phyloP scores from a whole-genome alignment of 2,797 vertebrate genomes.

The Sciurus vulgaris region DNA sequence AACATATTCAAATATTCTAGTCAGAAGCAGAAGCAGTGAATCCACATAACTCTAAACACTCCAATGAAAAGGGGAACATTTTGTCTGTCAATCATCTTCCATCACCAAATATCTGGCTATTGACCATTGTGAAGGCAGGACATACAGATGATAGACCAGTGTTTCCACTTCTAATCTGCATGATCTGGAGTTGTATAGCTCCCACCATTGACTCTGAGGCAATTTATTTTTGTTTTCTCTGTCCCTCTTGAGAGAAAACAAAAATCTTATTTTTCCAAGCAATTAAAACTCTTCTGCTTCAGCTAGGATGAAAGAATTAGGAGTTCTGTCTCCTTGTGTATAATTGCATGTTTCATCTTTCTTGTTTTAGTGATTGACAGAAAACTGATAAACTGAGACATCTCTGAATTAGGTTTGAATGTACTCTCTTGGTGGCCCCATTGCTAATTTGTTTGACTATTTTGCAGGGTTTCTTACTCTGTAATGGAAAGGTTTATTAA shows the following conservation, averaged over 20 bases:
- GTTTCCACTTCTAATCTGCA: not conserved
- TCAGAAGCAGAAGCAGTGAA: slow-evolving; percentile 19
- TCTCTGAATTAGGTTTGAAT: slow-evolving; percentile 54
- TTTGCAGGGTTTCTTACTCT: slow-evolving; percentile 72
- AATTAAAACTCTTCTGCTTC: slow-evolving; percentile 75
- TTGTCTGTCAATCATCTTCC: not conserved
- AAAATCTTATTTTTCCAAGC: slow-evolving; percentile 66
- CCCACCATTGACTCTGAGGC: not conserved
- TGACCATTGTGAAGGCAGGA: not conserved
- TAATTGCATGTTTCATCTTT: slow-evolving; percentile 75
- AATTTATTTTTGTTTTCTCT: slow-evolving; percentile 60
- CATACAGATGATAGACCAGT: not conserved
- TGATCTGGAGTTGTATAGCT: not conserved
- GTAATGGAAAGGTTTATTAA: slow-evolving; percentile 82
- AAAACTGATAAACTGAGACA: slow-evolving; percentile 76
- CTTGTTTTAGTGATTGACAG: slow-evolving; percentile 76
- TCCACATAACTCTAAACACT: not conserved
- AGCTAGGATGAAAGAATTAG: slow-evolving; percentile 66
- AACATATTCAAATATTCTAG: slow-evolving; percentile 31
- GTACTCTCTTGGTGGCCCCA: slow-evolving; percentile 59
- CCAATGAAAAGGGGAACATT: slow-evolving; percentile 4
- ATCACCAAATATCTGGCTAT: slow-evolving; percentile 34
- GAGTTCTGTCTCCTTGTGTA: slow-evolving; percentile 59
- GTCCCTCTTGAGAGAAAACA: slow-evolving; percentile 59
- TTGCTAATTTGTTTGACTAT: slow-evolving; percentile 78